Evolutionary conservation across 1,140 invertebrate species (phyloP).

Genomic region (Cherax quadricarinatus): DNA sequence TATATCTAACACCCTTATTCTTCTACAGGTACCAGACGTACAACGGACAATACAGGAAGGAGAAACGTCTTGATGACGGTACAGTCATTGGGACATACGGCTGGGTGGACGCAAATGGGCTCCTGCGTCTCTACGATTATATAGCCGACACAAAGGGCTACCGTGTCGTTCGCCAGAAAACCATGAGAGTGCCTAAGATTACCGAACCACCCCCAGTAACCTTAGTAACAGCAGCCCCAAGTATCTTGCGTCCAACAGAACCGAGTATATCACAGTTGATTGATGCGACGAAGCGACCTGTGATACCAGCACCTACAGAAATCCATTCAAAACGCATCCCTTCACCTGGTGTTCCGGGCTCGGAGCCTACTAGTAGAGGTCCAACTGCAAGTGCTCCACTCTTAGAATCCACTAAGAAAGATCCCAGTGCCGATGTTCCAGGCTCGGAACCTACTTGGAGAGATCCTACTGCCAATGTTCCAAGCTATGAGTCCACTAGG

Average conservation of each 20-base stretch:
- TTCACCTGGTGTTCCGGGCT: not conserved
- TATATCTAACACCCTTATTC: not conserved
- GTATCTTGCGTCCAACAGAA: constrained; percentile 77
- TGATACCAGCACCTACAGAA: not conserved
- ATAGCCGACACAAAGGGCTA: constrained; percentile 84
- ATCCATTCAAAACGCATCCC: not conserved
- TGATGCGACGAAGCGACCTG: not conserved
- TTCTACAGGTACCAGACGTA: constrained; percentile 85
- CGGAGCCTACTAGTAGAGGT: not conserved
- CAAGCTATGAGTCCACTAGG: not conserved
- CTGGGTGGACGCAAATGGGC: constrained; percentile 90
- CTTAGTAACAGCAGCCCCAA: constrained; percentile 82
- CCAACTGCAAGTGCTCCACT: no score
- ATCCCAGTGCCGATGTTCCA: not conserved
- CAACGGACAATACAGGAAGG: constrained; percentile 91
- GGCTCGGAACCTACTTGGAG: not conserved
- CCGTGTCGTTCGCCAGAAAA: constrained; percentile 73
- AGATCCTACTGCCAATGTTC: not conserved
- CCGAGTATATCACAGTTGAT: not conserved
- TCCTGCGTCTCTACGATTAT: constrained; percentile 88
- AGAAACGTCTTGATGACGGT: constrained; percentile 82
- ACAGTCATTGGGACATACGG: constrained; percentile 77
- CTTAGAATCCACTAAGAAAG: not conserved
- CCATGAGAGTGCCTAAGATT: constrained; percentile 26
- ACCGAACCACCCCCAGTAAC: constrained; percentile 21